Evolutionary conservation across 1,140 invertebrate genomes (phyloP).

Genomic region (Aphelinus certus): DNA sequence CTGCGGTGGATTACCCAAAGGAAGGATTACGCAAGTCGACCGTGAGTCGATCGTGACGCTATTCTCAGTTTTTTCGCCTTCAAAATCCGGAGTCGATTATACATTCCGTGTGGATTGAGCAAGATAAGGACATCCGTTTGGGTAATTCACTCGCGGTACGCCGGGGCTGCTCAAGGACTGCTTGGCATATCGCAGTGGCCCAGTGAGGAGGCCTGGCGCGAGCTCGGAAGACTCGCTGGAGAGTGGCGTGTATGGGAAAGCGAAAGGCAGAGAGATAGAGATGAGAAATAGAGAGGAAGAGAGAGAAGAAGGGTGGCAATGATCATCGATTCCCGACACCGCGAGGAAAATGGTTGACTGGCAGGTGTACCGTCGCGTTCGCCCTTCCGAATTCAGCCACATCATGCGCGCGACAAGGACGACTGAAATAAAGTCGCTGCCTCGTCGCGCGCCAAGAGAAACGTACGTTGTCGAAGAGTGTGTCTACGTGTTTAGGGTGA

Average conservation of each 20-base stretch:
- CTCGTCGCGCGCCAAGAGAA: not conserved
- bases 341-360: constrained; percentile 30
- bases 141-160: too few relatives aligned
- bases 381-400: constrained; percentile 33
- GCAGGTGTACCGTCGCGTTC: constrained; percentile 27
- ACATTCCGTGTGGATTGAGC: too few relatives aligned
- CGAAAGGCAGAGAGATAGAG: constrained; percentile 1
- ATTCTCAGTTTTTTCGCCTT: not conserved
- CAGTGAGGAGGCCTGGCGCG: too few relatives aligned
- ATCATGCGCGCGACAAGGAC: constrained; percentile 12
- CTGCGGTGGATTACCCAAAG: too few relatives aligned
- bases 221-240: constrained; percentile 19
- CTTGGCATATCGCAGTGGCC: too few relatives aligned
- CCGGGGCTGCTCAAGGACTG: too few relatives aligned
- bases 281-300: too few relatives aligned
- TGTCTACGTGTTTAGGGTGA: not conserved
- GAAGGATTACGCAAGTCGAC: too few relatives aligned
- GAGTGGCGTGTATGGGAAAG: not conserved
- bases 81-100: too few relatives aligned
- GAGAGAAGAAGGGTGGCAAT: constrained; percentile 11
- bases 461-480: constrained; percentile 9
- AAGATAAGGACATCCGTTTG: too few relatives aligned
- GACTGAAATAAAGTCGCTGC: not conserved
- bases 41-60: constrained; percentile 3
- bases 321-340: constrained; percentile 29